Evolutionary conservation across 2,888 invertebrate genomes (phyloP).

Genomic region (Anticlea derivata): DNA sequence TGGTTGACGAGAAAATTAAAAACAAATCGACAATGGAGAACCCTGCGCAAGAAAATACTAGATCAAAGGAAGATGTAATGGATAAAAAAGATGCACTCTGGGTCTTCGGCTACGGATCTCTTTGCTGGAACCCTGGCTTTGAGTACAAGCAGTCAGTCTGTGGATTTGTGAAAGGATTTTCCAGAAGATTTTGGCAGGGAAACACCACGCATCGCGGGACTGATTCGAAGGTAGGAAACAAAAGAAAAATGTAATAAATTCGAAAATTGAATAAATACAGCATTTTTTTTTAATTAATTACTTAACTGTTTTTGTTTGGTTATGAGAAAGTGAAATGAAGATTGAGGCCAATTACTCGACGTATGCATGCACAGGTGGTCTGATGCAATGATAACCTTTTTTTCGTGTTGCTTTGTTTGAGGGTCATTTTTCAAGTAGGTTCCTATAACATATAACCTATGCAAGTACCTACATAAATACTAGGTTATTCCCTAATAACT

Average conservation of each 20-base stretch:
- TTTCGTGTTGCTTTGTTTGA: slow-evolving; percentile 8
- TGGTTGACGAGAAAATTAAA: background rate
- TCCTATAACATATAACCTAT: too few species aligned
- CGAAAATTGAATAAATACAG: slow-evolving; percentile 2
- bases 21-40: slow-evolving; percentile 24
- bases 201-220: slow-evolving; percentile 92
- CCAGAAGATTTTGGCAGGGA: slow-evolving; percentile 96
- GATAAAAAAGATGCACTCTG: slow-evolving; percentile 85
- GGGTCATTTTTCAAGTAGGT: slow-evolving; percentile 2
- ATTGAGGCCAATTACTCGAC: slow-evolving; percentile 10
- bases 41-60: slow-evolving; percentile 19
- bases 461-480: too few species aligned
- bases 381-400: slow-evolving; percentile 32
- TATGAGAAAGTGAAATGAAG: background rate
- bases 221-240: slow-evolving; percentile 84
- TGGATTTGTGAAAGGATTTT: slow-evolving; percentile 93
- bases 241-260: background rate
- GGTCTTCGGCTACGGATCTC: slow-evolving; percentile 98
- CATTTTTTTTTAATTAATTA: too few species aligned
- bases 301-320: background rate
- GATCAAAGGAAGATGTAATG: slow-evolving; percentile 12
- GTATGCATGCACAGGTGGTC: slow-evolving; percentile 21
- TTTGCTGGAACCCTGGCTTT: slow-evolving; percentile 98
- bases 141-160: slow-evolving; percentile 90
- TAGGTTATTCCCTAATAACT: too few species aligned